phyloP scores from a whole-genome alignment of 2,888 invertebrate species.

The Ryuthela nishihirai region DNA sequence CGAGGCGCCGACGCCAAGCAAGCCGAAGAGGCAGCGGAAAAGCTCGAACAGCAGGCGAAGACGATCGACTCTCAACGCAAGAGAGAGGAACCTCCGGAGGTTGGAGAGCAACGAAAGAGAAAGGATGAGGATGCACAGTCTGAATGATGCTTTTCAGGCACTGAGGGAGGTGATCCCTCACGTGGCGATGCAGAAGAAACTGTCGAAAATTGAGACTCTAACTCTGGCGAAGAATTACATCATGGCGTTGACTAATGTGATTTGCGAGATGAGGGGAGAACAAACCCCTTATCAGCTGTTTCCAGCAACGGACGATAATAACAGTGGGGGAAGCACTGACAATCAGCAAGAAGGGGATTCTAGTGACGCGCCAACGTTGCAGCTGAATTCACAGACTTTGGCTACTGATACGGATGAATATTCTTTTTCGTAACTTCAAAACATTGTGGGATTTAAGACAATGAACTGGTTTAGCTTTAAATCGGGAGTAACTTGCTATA shows the following conservation, averaged over 20 bases:
- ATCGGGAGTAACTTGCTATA: no score
- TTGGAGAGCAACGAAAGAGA: constrained; percentile 88
- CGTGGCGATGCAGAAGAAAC: constrained; percentile 49
- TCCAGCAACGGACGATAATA: no score
- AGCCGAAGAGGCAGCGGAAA: constrained; percentile 28
- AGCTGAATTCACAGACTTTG: no score
- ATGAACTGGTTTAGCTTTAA: no score
- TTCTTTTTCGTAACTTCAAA: no score
- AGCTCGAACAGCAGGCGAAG: constrained; percentile 55
- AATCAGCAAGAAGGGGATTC: no score
- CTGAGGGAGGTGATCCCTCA: constrained; percentile 74
- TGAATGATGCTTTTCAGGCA: constrained; percentile 87
- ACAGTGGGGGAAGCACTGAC: no score
- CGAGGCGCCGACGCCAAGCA: constrained; percentile 8
- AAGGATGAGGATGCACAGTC: constrained; percentile 85
- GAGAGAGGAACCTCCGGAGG: constrained; percentile 78
- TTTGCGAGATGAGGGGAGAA: constrained; percentile 65
- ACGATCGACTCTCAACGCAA: constrained; percentile 71
- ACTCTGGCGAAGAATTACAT: constrained; percentile 52
- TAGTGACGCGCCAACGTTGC: no score
- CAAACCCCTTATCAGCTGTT: constrained; percentile 58
- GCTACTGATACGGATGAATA: no score
- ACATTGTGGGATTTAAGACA: no score
- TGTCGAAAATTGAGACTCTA: constrained; percentile 52
- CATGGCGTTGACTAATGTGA: constrained; percentile 52